These are phyloP conservation scores for Pecten maximus DNA, from an alignment of 2,888 invertebrate species.

Conservation along the genomic window DNA sequence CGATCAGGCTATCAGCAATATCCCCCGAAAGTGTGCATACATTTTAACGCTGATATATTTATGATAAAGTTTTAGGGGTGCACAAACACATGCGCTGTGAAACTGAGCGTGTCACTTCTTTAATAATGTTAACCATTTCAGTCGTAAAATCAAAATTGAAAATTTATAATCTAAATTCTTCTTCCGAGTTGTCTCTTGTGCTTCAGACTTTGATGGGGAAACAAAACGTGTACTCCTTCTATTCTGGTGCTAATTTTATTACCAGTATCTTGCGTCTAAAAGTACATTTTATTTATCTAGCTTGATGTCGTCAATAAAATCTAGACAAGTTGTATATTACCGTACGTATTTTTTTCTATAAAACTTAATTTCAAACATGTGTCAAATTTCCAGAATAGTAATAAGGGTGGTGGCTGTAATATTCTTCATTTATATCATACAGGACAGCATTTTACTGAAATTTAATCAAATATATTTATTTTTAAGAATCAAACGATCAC, in stretches of 20 bases:
- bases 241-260: slow-evolving; percentile 8
- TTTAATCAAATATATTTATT: not conserved
- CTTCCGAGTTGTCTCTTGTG: not conserved
- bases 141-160: not conserved
- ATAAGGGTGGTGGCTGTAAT: not conserved
- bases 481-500: not conserved
- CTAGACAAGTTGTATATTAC: not conserved
- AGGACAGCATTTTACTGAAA: not conserved
- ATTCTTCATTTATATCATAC: not conserved
- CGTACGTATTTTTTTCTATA: not conserved
- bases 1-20: slow-evolving; percentile 8
- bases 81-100: not conserved
- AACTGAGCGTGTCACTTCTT: slow-evolving; percentile 16
- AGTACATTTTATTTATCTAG: slow-evolving; percentile 29
- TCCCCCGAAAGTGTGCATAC: not conserved
- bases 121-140: not conserved
- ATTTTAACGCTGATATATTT: not conserved
- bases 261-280: not conserved
- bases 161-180: not conserved
- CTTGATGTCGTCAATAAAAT: not conserved
- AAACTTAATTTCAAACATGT: not conserved
- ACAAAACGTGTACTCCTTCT: not conserved
- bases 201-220: not conserved
- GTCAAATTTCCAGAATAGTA: not conserved
- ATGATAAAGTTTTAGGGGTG: slow-evolving; percentile 26